These are phyloP conservation scores for Gonatopus flavifemur DNA, from an alignment of 1,140 invertebrate species.

Conservation along the genomic window DNA sequence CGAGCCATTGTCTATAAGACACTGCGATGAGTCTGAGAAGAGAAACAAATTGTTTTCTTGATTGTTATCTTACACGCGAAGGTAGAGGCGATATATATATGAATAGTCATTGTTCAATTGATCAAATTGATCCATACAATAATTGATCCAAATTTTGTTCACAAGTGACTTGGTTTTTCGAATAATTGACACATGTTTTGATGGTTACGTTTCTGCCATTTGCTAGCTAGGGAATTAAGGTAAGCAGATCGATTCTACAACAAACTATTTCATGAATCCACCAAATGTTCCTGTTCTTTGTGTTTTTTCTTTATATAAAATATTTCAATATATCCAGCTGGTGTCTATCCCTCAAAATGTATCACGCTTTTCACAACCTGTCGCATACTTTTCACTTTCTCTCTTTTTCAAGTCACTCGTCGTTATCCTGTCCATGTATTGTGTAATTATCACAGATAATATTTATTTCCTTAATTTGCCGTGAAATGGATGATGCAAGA, in stretches of 20 bases:
- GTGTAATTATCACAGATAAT: no score
- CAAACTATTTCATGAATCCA: slow-evolving; percentile 26
- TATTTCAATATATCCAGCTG: slow-evolving; percentile 33
- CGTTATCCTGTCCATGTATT: neutral
- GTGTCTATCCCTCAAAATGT: slow-evolving; percentile 39
- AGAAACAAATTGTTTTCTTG: no score
- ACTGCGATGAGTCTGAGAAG: slow-evolving; percentile 30
- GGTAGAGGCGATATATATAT: no score
- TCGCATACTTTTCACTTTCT: slow-evolving; percentile 28
- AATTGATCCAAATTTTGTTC: no score
- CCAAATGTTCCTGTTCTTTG: no score
- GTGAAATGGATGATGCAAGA: no score
- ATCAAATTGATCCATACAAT: no score
- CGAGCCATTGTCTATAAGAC: slow-evolving; percentile 54
- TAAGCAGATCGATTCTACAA: slow-evolving; percentile 42
- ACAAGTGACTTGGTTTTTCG: no score
- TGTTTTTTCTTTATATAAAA: no score
- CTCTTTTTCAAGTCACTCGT: slow-evolving; percentile 13
- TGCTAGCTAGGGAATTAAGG: slow-evolving; percentile 57
- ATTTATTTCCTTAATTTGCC: no score
- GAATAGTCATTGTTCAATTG: no score
- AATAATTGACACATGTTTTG: slow-evolving; percentile 47
- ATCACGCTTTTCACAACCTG: slow-evolving; percentile 30
- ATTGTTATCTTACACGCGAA: no score
- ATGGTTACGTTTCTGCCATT: slow-evolving; percentile 53